A percentile compares a stretch with the other conserved stretches of the same genome.
Evolutionary conservation across 2,797 vertebrate species (phyloP).

Genomic region (Malacoctenus gilli): DNA sequence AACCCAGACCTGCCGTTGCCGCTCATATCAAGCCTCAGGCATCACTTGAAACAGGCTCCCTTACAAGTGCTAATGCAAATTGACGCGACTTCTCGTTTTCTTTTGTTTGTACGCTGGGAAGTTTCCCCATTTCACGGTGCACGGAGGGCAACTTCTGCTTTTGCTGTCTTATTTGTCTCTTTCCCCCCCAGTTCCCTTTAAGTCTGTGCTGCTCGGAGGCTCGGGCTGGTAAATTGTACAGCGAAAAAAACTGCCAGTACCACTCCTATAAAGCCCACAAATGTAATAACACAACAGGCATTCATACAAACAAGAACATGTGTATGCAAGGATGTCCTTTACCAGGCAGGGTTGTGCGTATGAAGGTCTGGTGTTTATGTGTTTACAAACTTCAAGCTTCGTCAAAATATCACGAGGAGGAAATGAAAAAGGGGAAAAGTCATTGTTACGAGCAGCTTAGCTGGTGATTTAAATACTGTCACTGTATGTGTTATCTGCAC

Average conservation of each 20-base stretch:
- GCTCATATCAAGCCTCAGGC: constrained; percentile 40
- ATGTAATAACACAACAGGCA: not conserved
- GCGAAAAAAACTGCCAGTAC: no score
- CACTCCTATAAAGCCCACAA: constrained; percentile 13
- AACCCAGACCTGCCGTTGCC: constrained; percentile 38
- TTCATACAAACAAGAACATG: constrained; percentile 1
- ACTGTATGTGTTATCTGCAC: no score
- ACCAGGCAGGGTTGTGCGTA: not conserved
- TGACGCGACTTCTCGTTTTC: constrained; percentile 68
- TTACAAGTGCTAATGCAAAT: constrained; percentile 66
- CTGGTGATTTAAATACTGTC: not conserved
- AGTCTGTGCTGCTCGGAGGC: constrained; percentile 29
- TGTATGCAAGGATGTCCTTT: no score
- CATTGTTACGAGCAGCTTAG: constrained; percentile 4
- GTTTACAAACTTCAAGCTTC: constrained; percentile 50
- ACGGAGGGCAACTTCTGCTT: constrained; percentile 69
- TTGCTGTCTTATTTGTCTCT: constrained; percentile 51
- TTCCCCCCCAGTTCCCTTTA: constrained; percentile 31
- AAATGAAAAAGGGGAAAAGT: constrained; percentile 32
- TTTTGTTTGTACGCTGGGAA: constrained; percentile 58
- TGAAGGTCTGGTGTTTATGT: constrained; percentile 6
- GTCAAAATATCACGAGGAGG: constrained; percentile 56
- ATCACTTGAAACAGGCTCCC: constrained; percentile 44
- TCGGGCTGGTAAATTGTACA: constrained; percentile 52
- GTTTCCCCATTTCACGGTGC: constrained; percentile 60